Conservation (phyloP, 2,888 invertebrate species). For the Cataglyphis rosenhaueri region DNA sequence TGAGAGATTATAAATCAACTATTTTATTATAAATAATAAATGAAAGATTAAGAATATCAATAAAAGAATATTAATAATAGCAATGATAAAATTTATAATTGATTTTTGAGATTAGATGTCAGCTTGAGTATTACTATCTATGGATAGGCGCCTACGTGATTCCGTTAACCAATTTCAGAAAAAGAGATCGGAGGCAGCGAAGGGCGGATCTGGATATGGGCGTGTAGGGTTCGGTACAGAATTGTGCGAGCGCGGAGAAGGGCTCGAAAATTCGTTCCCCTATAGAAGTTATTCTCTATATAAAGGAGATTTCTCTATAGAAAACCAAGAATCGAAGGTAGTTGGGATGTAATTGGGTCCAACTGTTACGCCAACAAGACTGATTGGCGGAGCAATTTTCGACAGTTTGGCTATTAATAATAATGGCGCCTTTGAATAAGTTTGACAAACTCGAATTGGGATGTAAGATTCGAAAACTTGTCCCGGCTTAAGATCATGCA, state of each 20-base stretch:
- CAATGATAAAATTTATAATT: not conserved
- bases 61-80: not conserved
- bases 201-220: constrained; percentile 43
- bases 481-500: not conserved
- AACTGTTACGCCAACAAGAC: constrained; percentile 37
- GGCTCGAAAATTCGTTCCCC: constrained; percentile 32
- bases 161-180: constrained; percentile 64
- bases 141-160: constrained; percentile 76
- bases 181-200: not conserved
- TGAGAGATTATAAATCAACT: not conserved
- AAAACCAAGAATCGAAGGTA: constrained; percentile 35
- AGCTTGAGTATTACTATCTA: constrained; percentile 34
- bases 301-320: constrained; percentile 50
- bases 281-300: constrained; percentile 46
- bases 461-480: constrained; percentile 8
- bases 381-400: constrained; percentile 48
- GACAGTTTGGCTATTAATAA: constrained; percentile 48
- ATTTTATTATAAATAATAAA: not conserved
- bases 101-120: constrained; percentile 4
- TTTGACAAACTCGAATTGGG: constrained; percentile 24
- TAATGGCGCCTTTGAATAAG: constrained; percentile 34
- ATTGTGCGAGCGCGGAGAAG: not conserved
- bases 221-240: constrained; percentile 30
- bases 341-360: constrained; percentile 45
- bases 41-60: not conserved